Percentiles rank a stretch among this genome's conserved stretches.
phyloP scores from a whole-genome alignment of 1,140 invertebrate genomes.

The Pinna nobilis region DNA sequence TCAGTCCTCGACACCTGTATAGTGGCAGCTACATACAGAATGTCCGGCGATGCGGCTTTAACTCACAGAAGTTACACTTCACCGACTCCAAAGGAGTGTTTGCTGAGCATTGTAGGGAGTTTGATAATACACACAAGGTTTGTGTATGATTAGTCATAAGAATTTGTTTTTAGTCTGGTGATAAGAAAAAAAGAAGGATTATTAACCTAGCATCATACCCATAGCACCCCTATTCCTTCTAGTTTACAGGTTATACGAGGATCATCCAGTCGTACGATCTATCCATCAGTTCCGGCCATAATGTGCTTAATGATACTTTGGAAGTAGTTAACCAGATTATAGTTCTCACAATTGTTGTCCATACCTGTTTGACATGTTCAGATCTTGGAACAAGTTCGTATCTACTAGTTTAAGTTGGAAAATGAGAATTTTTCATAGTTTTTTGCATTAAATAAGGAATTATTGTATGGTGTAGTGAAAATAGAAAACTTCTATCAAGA shows the following conservation, averaged over 20 bases:
- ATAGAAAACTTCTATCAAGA: neutral
- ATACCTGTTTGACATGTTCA: too few relatives aligned
- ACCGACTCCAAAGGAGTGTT: slow-evolving; percentile 60
- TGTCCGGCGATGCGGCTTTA: neutral
- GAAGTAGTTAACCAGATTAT: neutral
- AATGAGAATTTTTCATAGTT: too few relatives aligned
- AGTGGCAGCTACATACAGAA: slow-evolving; percentile 1
- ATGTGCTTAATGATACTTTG: neutral
- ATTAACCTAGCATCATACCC: neutral
- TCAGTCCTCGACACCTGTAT: slow-evolving; percentile 6
- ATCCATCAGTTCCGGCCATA: neutral
- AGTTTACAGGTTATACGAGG: neutral
- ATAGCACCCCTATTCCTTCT: neutral
- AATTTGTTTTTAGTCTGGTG: neutral
- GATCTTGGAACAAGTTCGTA: too few relatives aligned
- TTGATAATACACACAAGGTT: slow-evolving; percentile 61
- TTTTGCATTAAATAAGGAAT: too few relatives aligned
- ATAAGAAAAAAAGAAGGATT: neutral
- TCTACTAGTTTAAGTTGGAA: too few relatives aligned
- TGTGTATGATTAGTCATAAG: neutral
- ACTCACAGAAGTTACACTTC: slow-evolving; percentile 55
- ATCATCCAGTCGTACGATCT: neutral
- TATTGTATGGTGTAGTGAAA: too few relatives aligned
- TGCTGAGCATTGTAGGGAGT: slow-evolving; percentile 63
- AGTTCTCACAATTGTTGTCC: too few relatives aligned